Evolutionary conservation across 2,113 vertebrate genomes (phyloP).

Genomic region (Proteles cristata): DNA sequence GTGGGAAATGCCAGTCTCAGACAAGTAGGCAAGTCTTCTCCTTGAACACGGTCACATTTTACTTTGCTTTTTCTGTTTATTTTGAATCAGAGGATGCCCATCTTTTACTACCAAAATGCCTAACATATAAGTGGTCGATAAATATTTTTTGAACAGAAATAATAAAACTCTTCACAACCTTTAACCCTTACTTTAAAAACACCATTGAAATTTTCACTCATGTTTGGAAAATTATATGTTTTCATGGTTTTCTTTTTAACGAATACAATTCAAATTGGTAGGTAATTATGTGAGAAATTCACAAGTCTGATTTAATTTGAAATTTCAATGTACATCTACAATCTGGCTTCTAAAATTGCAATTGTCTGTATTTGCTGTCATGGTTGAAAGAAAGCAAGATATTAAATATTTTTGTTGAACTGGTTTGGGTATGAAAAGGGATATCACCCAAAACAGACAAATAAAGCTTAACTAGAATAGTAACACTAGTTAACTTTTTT

Average conservation of each 20-base stretch:
- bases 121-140: background rate
- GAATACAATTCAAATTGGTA: background rate
- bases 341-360: conserved; percentile 24
- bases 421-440: background rate
- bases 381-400: background rate
- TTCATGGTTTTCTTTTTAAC: conserved; percentile 42
- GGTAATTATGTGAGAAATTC: background rate
- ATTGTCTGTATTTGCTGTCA: background rate
- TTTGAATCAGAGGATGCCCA: background rate
- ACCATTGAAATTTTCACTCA: background rate
- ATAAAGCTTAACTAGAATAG: background rate
- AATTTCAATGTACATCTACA: background rate
- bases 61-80: background rate
- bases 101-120: background rate
- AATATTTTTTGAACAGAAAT: background rate
- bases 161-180: background rate
- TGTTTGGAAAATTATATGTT: background rate
- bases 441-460: background rate
- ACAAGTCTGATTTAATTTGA: background rate
- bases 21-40: background rate
- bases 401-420: conserved; percentile 43
- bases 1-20: background rate
- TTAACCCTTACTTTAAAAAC: background rate
- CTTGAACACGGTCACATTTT: background rate
- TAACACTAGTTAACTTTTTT: background rate